Percentiles rank a stretch among this genome's conserved stretches.
Conservation (phyloP, 2,113 vertebrate species). For the Lampris incognitus region DNA sequence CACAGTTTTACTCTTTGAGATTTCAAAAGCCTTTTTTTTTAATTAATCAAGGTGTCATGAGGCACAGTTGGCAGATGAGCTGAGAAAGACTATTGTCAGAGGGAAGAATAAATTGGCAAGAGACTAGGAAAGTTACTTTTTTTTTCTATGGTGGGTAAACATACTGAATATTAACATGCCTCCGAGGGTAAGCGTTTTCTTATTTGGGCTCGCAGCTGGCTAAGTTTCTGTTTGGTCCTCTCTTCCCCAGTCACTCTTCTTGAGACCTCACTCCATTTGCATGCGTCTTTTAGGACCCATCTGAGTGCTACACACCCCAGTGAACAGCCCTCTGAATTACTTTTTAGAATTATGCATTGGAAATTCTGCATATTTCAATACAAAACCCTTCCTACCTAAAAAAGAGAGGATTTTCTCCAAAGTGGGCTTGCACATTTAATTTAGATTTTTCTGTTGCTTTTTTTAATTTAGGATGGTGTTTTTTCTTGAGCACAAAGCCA, state of each 20-base stretch:
- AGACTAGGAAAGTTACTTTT: constrained; percentile 2
- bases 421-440: constrained; percentile 51
- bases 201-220: constrained; percentile 58
- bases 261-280: constrained; percentile 69
- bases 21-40: constrained; percentile 1
- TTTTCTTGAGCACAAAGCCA: constrained; percentile 25
- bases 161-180: constrained; percentile 49
- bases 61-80: constrained; percentile 4
- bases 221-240: constrained; percentile 51
- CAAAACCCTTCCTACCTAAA: constrained; percentile 34
- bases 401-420: constrained; percentile 59
- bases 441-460: constrained; percentile 43
- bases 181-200: constrained; percentile 52
- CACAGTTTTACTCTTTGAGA: constrained; percentile 4
- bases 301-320: constrained; percentile 52
- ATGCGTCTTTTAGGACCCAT: constrained; percentile 64
- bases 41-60: constrained; percentile 37
- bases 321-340: constrained; percentile 70
- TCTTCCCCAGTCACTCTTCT: constrained; percentile 57
- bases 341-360: constrained; percentile 49
- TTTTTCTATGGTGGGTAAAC: constrained; percentile 37
- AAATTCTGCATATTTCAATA: constrained; percentile 50
- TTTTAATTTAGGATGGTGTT: constrained; percentile 26
- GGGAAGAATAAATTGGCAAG: background rate
- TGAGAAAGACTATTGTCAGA: constrained; percentile 24